A percentile compares a stretch with the other conserved stretches of the same genome.
These are phyloP conservation scores for Camponotus pennsylvanicus DNA, from an alignment of 1,140 invertebrate species.

Conservation along the genomic window DNA sequence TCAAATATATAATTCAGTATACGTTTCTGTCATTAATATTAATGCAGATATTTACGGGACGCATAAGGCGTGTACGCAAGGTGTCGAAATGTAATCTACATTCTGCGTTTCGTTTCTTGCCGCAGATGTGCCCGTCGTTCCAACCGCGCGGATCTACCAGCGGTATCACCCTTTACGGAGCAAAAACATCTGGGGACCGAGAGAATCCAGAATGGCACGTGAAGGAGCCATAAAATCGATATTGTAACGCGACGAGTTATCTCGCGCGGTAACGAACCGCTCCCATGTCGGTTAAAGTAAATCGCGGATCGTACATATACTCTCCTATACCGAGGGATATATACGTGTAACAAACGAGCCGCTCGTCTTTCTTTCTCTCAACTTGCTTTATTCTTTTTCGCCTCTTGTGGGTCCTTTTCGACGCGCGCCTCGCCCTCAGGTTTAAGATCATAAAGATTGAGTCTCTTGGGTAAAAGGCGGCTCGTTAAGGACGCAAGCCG, in stretches of 20 bases:
- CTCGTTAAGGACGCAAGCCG: conserved; percentile 68
- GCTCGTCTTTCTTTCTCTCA: conserved; percentile 22
- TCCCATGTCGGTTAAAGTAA: conserved; percentile 52
- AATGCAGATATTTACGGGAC: conserved; percentile 16
- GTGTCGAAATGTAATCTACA: conserved; percentile 45
- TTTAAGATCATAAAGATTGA: conserved; percentile 16
- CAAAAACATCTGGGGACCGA: conserved; percentile 49
- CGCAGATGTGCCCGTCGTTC: conserved; percentile 22
- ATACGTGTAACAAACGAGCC: conserved; percentile 67
- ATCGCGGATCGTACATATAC: conserved; percentile 43
- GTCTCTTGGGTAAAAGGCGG: conserved; percentile 65
- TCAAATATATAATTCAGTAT: background rate
- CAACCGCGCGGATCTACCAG: background rate
- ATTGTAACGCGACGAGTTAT: conserved; percentile 54
- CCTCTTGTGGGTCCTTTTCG: conserved; percentile 28
- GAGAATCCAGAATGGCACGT: conserved; percentile 31
- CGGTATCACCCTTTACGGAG: conserved; percentile 20
- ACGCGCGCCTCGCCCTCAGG: conserved; percentile 21
- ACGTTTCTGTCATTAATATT: conserved; percentile 8
- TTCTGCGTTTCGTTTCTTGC: conserved; percentile 26
- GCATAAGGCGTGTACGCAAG: background rate
- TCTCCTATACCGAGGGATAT: background rate
- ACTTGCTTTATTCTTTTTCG: conserved; percentile 36
- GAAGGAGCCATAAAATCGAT: conserved; percentile 61
- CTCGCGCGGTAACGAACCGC: conserved; percentile 54